Percentiles rank a stretch among this genome's conserved stretches.
Conservation (phyloP, 2,888 invertebrate species). For the Nezara viridula region DNA sequence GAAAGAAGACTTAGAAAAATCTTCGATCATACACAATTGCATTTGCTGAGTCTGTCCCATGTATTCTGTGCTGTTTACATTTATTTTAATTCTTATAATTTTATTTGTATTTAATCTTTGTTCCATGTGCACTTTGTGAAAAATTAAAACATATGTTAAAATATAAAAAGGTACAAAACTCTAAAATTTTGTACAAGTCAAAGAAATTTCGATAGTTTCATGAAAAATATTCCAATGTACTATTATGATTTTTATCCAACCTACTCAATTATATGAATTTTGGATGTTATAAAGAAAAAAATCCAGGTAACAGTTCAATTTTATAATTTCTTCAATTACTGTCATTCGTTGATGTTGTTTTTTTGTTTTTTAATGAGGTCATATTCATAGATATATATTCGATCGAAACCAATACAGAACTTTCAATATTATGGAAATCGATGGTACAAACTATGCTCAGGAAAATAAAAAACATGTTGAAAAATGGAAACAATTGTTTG, state of each 20-base stretch:
- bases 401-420: not conserved
- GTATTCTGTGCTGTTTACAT: no score
- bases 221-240: conserved; percentile 1
- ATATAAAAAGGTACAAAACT: conserved; percentile 7
- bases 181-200: conserved; percentile 6
- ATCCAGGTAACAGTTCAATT: not conserved
- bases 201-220: not conserved
- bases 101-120: not conserved
- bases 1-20: no score
- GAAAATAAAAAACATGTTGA: not conserved
- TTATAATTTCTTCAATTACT: not conserved
- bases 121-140: not conserved
- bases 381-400: not conserved
- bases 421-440: not conserved
- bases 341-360: not conserved
- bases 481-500: conserved; percentile 26
- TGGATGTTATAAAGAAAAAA: not conserved
- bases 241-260: not conserved
- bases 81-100: not conserved
- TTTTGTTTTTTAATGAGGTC: no score
- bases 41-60: no score
- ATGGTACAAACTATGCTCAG: not conserved
- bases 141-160: not conserved
- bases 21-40: no score
- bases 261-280: not conserved